Conservation (phyloP, 2,113 vertebrate genomes). For the Hypocryptadius cinnamomeus region DNA sequence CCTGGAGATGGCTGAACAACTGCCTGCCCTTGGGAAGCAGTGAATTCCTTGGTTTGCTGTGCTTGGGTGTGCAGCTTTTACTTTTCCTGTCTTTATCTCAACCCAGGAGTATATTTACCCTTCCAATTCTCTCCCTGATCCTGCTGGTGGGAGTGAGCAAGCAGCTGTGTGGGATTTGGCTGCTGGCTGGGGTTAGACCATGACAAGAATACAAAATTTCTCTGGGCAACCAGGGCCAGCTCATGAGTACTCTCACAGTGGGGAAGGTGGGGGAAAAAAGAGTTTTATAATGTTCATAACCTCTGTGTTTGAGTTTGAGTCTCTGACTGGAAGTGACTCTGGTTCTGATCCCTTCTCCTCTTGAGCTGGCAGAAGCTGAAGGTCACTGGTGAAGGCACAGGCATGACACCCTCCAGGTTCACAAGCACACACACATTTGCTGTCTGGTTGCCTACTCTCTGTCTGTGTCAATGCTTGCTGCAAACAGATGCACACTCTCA, state of each 20-base stretch:
- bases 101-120: not conserved
- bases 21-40: not conserved
- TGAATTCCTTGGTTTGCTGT: not conserved
- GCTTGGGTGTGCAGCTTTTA: not conserved
- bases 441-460: not conserved
- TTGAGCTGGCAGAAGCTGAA: not conserved
- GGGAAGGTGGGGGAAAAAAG: no score
- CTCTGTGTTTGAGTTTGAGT: not conserved
- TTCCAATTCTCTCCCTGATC: not conserved
- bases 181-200: not conserved
- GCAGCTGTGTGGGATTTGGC: not conserved
- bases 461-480: fast-evolving
- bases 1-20: not conserved
- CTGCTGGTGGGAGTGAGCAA: not conserved
- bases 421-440: not conserved
- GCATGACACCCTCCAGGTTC: not conserved
- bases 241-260: not conserved
- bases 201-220: not conserved
- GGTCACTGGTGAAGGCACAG: not conserved
- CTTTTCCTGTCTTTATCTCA: not conserved
- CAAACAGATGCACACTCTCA: not conserved
- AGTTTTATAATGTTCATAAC: not conserved
- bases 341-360: not conserved
- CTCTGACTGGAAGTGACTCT: not conserved
- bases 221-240: not conserved